A percentile compares a stretch with the other conserved stretches of the same genome.
Evolutionary conservation across 2,888 invertebrate species (phyloP).

Genomic region (Drymonia ruficornis): DNA sequence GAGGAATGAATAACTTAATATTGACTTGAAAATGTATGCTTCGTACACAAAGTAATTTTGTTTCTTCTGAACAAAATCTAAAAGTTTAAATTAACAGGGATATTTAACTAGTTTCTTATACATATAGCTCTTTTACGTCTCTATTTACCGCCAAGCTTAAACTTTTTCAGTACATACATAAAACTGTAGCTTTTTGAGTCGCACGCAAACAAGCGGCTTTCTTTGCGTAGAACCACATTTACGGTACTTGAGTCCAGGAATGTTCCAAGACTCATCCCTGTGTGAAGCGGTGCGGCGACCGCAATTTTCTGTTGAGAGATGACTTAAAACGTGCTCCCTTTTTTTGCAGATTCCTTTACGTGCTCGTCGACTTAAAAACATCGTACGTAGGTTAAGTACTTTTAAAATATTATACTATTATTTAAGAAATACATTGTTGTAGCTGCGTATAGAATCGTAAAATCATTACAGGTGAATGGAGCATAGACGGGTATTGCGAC

Average conservation of each 20-base stretch:
- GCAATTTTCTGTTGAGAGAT: constrained; percentile 40
- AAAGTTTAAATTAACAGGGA: not conserved
- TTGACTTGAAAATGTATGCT: constrained; percentile 41
- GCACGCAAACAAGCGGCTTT: constrained; percentile 51
- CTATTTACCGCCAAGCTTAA: constrained; percentile 11
- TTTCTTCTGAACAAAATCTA: constrained; percentile 27
- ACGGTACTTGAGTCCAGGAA: constrained; percentile 36
- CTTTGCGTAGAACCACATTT: constrained; percentile 49
- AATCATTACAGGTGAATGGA: not conserved
- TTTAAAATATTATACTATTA: not conserved
- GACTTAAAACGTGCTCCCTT: constrained; percentile 31
- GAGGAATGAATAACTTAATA: constrained; percentile 53
- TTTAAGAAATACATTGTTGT: constrained; percentile 1
- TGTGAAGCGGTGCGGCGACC: constrained; percentile 28
- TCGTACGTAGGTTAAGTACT: constrained; percentile 5
- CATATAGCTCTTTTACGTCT: not conserved
- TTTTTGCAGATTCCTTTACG: constrained; percentile 19
- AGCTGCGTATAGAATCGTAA: not conserved
- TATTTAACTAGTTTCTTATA: not conserved
- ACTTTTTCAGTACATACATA: constrained; percentile 51
- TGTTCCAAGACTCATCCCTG: constrained; percentile 38
- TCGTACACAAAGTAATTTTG: constrained; percentile 41
- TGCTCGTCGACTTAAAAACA: constrained; percentile 11
- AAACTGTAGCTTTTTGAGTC: constrained; percentile 52
- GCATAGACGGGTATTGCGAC: constrained; percentile 4